phyloP scores from a whole-genome alignment of 2,113 vertebrate species.

The Candoia aspera region DNA sequence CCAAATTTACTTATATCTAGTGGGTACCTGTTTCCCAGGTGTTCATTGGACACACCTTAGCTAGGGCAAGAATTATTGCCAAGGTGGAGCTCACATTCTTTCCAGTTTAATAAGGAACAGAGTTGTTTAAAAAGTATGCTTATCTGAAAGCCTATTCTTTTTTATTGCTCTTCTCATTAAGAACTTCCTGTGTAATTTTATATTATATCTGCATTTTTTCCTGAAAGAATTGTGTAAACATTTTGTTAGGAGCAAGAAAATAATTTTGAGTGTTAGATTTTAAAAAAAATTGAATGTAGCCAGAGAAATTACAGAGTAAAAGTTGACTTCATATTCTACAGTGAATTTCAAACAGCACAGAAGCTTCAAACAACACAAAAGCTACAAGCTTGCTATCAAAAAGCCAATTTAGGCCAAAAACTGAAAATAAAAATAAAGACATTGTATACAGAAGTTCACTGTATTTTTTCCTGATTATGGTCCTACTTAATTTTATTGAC shows the following conservation, averaged over 20 bases:
- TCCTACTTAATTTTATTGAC: slow-evolving; percentile 2
- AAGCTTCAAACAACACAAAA: neutral
- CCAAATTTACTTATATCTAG: slow-evolving; percentile 23
- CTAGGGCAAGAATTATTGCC: slow-evolving; percentile 34
- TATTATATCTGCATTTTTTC: slow-evolving; percentile 62
- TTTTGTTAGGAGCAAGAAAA: slow-evolving; percentile 52
- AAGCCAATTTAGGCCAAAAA: neutral
- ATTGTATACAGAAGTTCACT: neutral
- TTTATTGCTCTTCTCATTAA: slow-evolving; percentile 69
- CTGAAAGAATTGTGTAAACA: slow-evolving; percentile 58
- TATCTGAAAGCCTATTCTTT: slow-evolving; percentile 58
- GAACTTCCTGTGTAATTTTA: slow-evolving; percentile 62
- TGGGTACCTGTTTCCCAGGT: slow-evolving; percentile 29
- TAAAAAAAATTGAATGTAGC: neutral
- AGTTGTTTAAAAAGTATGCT: slow-evolving; percentile 48
- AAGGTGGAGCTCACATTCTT: neutral
- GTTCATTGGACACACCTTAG: slow-evolving; percentile 56
- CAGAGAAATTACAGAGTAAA: slow-evolving; percentile 36
- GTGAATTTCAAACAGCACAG: neutral
- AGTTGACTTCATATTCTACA: neutral
- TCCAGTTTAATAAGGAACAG: neutral
- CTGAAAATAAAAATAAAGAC: neutral
- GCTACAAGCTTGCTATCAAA: neutral
- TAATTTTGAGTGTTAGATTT: slow-evolving; percentile 54
- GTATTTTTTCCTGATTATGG: neutral